phyloP scores from a whole-genome alignment of 2,113 vertebrate genomes.

The Clarias magur region DNA sequence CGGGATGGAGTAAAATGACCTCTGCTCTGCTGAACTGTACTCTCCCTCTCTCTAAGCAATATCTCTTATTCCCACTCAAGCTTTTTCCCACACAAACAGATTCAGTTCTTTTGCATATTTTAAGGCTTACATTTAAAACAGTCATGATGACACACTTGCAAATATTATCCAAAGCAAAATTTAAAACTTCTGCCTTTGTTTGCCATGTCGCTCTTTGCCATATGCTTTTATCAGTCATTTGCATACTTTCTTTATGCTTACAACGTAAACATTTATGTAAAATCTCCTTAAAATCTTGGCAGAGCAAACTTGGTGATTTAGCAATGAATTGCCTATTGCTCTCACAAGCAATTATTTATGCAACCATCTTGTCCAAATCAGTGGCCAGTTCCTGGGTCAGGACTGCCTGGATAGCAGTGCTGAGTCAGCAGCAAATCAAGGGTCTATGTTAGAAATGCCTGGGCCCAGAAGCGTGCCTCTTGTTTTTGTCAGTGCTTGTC shows the following conservation, averaged over 20 bases:
- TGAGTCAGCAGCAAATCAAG: constrained; percentile 54
- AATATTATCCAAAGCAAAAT: not conserved
- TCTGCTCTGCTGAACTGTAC: constrained; percentile 73
- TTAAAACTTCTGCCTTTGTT: not conserved
- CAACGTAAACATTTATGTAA: constrained; percentile 8
- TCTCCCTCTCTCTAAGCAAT: constrained; percentile 25
- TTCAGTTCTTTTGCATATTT: not conserved
- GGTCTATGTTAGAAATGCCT: constrained; percentile 42
- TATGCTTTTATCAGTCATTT: not conserved
- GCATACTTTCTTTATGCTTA: not conserved
- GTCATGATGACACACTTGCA: not conserved
- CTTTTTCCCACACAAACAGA: not conserved
- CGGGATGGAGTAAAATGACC: constrained; percentile 53
- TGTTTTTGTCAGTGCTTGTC: constrained; percentile 57
- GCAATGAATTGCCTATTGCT: constrained; percentile 27
- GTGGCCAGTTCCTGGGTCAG: constrained; percentile 46
- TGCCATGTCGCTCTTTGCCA: not conserved
- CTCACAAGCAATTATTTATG: constrained; percentile 46
- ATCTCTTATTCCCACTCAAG: constrained; percentile 13
- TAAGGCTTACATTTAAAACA: not conserved
- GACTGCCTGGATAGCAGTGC: constrained; percentile 47
- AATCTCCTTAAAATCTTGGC: not conserved
- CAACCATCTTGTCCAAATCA: constrained; percentile 48
- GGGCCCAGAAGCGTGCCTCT: constrained; percentile 44
- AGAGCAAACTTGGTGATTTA: constrained; percentile 37